Evolutionary conservation across 2,888 invertebrate genomes (phyloP), one percentile per base, ranked within the genome.

Genomic region (Phrixothrix hirtus): DNA sequence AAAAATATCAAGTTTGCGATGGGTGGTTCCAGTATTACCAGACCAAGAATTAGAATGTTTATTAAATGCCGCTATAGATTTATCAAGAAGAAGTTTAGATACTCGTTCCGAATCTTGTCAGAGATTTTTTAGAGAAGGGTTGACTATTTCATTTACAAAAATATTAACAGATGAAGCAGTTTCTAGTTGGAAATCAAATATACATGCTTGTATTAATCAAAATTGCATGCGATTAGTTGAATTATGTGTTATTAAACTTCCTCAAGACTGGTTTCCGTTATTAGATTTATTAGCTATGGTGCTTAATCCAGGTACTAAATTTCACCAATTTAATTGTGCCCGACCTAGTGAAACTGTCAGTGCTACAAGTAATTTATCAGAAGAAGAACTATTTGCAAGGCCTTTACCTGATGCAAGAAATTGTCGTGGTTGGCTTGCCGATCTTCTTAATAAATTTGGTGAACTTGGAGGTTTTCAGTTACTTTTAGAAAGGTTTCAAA

Each of bases 151-250:
- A 42, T 97, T 97, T 77, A 92, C 92, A 38, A 96, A 96, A 80
- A 95, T 97, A 72, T 82, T 97, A 69, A 95, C 95, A 11, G 97
- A 97, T 77, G 97, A 97, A 77, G 96, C 97, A 43, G 96, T 97
- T 41, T 92, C 92, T 70, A 95, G 95, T 69, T 97, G 97, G 97
- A 97, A 96, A 78, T 85, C 87, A 69, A 96, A 96, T 76, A 97
- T 97, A 72, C 96, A 97, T 76, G 89, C 88, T 74, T 95, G 94
- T 79, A 96, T 97, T 65, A 85, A 93, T 70, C 88, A 91, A 68
- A 96, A 96, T 73, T 95, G 95, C 72, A 88, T 92, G 73, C 89
- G 92, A 74, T 82, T 96, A 65, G 86, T 97, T 59, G 93, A 95
- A 78, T 80, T 97, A 64, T 93, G 95, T 80, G 94, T 95, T 61